A percentile compares a stretch with the other conserved stretches of the same genome.
phyloP scores from a whole-genome alignment of 2,113 vertebrate species.

The Cyprinus carpio region DNA sequence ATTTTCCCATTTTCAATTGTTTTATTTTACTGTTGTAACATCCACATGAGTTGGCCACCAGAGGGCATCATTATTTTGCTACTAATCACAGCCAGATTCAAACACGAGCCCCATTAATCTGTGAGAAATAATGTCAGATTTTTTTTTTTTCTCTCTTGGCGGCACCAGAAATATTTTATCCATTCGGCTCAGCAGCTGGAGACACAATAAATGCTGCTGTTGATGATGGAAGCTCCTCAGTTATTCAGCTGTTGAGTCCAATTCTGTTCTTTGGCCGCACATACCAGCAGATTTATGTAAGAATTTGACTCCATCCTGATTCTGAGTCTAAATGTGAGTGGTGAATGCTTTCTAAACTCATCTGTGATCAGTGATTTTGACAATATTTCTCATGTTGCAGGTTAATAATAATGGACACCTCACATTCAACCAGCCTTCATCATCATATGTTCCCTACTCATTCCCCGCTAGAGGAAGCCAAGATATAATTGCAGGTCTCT shows the following conservation, averaged over 20 bases:
- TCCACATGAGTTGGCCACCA: no score
- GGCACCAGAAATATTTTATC: neutral
- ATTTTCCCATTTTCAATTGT: no score
- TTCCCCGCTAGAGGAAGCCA: neutral
- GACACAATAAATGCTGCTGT: neutral
- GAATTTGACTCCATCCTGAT: no score
- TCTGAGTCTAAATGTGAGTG: no score
- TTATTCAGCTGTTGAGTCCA: neutral
- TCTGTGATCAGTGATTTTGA: neutral
- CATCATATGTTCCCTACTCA: neutral
- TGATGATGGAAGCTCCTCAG: neutral
- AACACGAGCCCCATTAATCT: no score
- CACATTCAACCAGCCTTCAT: slow-evolving; percentile 2
- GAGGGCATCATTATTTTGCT: no score
- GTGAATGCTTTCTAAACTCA: neutral
- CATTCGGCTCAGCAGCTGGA: neutral
- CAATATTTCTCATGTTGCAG: neutral
- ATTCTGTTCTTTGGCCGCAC: no score
- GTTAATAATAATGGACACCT: slow-evolving; percentile 42
- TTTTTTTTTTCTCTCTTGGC: neutral
- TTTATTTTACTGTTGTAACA: no score
- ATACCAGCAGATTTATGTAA: no score
- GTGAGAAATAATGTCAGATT: no score
- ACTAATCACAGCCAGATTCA: no score
- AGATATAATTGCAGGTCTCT: slow-evolving; percentile 42